A percentile compares a stretch with the other conserved stretches of the same genome.
phyloP scores from a whole-genome alignment of 2,797 vertebrate genomes.

The Malacoctenus gilli region DNA sequence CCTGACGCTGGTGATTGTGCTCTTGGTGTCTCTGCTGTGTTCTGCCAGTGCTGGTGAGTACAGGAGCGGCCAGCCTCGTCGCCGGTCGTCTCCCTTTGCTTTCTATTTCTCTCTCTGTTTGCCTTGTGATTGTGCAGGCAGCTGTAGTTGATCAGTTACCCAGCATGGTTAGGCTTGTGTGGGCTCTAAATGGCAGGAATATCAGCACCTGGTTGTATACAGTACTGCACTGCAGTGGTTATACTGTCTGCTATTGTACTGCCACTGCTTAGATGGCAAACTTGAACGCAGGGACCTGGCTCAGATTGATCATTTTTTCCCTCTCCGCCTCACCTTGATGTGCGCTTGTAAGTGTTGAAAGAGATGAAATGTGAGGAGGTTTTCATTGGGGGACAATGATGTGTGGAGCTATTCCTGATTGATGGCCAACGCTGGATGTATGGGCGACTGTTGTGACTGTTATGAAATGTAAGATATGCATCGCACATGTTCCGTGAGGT shows the following conservation, averaged over 20 bases:
- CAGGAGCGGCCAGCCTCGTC: conserved; percentile 72
- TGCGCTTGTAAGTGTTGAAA: conserved; percentile 51
- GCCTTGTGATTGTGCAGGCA: conserved; percentile 74
- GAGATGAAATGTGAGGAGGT: conserved; percentile 62
- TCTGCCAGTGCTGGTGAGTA: conserved; percentile 88
- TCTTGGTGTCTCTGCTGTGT: conserved; percentile 88
- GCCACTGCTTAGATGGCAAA: conserved; percentile 65
- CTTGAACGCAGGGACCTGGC: conserved; percentile 59
- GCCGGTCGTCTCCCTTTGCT: conserved; percentile 70
- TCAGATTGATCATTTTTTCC: conserved; percentile 42
- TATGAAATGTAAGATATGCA: conserved; percentile 74
- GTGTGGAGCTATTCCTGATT: conserved; percentile 62
- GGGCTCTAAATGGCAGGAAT: conserved; percentile 81
- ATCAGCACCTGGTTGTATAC: conserved; percentile 83
- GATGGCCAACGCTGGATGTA: conserved; percentile 52
- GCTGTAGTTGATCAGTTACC: conserved; percentile 85
- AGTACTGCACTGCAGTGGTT: conserved; percentile 88
- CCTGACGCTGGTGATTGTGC: conserved; percentile 88
- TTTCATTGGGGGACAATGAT: conserved; percentile 56
- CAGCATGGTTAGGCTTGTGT: conserved; percentile 81
- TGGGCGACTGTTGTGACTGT: conserved; percentile 67
- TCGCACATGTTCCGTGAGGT: conserved; percentile 72
- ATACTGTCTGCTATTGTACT: conserved; percentile 76
- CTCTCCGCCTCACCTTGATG: conserved; percentile 64
- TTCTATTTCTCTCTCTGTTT: conserved; percentile 73